Base-by-base conservation (phyloP, 2,113 vertebrate genomes). In the Sapayoa aenigma region DNA sequence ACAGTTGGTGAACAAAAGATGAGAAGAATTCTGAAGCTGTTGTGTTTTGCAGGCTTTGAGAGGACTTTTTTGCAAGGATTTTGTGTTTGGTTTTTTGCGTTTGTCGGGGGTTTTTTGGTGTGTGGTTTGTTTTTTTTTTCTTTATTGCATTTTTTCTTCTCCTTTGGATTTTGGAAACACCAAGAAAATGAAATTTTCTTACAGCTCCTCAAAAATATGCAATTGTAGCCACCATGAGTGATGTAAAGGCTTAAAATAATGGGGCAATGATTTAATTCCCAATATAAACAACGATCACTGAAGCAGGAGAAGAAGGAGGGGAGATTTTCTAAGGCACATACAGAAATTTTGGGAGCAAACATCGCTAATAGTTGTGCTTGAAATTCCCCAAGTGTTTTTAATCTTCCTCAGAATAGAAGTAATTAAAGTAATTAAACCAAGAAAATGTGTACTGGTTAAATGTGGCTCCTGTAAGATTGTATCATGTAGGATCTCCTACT, bases 381-480 rank as follows among this genome's bases (percentile, higher is more conserved):
- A 94, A 94, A 91, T 88, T 75, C 68, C 92, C 63, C 42, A 68
- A 82, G 20, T 82, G 28, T 88, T 93, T 94, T 59, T 65, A 71
- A 90, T 55, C 30, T 91, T 83, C 23, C 28, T 91, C 52, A 31
- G 86, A 85, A 92, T 56, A 92, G 50, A 93, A 50, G 47, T 39
- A 42, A 63, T 63, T 63, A 63, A 93, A 95, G 55, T 90, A 88
- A 94, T 95, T 96, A 92, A 93, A 90, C 1, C n/a, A 84, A 80
- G 67, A 86, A 89, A 80, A 91, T 53, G 41, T 87, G 5, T 53
- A 53, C 50, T 52, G 19, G 16, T 67, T 93, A 67, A 91, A 75
- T 52, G 67, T 73, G 82, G 59, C 42, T 91, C 55, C 84, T 33
- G 20, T 81, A 47, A 94, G 89, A 76, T 50, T 72, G 28, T 62